Base-by-base conservation (phyloP, 2,888 invertebrate genomes). In the Pteria penguin region DNA sequence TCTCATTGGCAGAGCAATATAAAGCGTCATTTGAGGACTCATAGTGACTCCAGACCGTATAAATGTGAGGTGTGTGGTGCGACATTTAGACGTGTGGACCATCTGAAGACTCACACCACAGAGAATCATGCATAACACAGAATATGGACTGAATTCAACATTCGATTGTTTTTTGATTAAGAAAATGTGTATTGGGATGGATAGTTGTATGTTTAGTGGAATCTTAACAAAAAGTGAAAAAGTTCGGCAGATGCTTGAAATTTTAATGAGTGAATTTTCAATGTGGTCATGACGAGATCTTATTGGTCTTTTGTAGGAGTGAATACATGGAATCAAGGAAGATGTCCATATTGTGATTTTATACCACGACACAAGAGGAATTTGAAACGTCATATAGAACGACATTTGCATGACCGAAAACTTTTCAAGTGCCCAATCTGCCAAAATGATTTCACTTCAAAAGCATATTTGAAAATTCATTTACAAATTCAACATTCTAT, bases 1-100 rank as follows among this genome's bases (percentile, higher is more conserved):
- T 45, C 45, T 45, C 45, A 45, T 0, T 45, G 45, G 45, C 45
- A 18, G 11, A 70, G 70, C 61, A 70, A 61, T 61, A 36, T 61
- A 5, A 60, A 33, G 36, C 36, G 61, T 29, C 70, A 70, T 52
- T 52, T 70, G 14, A 60, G 61, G 11, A 70, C 70, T 8, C 70
- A 70, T 29, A 61, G 57, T 5, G 61, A 70, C 24, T 55, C 36
- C 29, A 31, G 70, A 45, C 70, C 70, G 29, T 70, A 45, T 52
- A 45, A 36, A 22, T 70, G 70, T 45, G 36, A 36, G 4, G 57
- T 22, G 22, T 70, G 70, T 61, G 60, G 60, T n/a, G 45, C 45
- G 29, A 58, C 70, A 22, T 70, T 61, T 22, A 70, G 36, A 24
- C 32, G 63, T 36, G 26, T 27, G 5, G 63, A 63, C 36, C 63